Evolutionary conservation across 1,140 invertebrate species (phyloP).

Genomic region (Lordiphosa clarofinis): DNA sequence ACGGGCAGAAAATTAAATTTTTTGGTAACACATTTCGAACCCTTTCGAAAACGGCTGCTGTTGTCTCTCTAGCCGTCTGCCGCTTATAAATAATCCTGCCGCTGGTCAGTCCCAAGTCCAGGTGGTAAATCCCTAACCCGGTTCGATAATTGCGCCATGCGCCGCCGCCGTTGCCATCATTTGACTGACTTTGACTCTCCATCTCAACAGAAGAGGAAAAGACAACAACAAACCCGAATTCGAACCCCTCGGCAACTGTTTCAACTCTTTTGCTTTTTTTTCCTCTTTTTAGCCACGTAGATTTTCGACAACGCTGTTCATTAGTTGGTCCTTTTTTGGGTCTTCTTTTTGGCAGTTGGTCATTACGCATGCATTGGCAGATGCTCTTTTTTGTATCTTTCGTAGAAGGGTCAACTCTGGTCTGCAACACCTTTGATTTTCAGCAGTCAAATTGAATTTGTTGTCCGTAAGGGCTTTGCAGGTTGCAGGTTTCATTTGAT

Average conservation of each 20-base stretch:
- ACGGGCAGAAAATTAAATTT: slow-evolving; percentile 9
- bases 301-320: slow-evolving; percentile 19
- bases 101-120: slow-evolving; percentile 40
- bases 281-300: slow-evolving; percentile 15
- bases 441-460: slow-evolving; percentile 17
- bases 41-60: slow-evolving; percentile 21
- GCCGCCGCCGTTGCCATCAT: slow-evolving; percentile 23
- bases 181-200: slow-evolving; percentile 33
- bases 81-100: slow-evolving; percentile 18
- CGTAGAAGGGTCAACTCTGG: slow-evolving; percentile 44
- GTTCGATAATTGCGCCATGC: slow-evolving; percentile 50
- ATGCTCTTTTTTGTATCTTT: slow-evolving; percentile 35
- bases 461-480: slow-evolving; percentile 31
- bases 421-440: slow-evolving; percentile 53
- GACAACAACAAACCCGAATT: slow-evolving; percentile 13
- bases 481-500: slow-evolving; percentile 17
- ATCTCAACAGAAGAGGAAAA: slow-evolving; percentile 8
- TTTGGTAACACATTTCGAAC: slow-evolving; percentile 7
- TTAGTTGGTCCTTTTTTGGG: slow-evolving; percentile 22
- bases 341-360: slow-evolving; percentile 52
- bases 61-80: slow-evolving; percentile 13
- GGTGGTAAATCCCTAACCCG: slow-evolving; percentile 54
- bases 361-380: slow-evolving; percentile 59
- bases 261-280: slow-evolving; percentile 36
- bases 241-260: slow-evolving; percentile 53